Evolutionary conservation across 2,113 vertebrate genomes (phyloP).

Genomic region (Dromas ardeola): DNA sequence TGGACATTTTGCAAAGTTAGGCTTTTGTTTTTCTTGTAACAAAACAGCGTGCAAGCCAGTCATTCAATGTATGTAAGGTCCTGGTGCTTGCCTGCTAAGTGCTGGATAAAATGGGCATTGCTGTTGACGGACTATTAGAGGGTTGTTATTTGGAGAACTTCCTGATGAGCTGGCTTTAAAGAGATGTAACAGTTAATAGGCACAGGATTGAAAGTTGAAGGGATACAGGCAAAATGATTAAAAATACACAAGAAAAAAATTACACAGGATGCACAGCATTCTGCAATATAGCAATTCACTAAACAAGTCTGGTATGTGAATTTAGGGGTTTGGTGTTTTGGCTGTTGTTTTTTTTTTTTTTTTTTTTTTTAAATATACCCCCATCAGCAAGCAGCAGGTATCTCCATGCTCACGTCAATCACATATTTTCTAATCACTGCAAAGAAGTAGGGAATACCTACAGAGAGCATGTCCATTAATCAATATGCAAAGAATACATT

Average conservation of each 20-base stretch:
- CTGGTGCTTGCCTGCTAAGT: not conserved
- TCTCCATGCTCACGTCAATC: constrained; percentile 22
- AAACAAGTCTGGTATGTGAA: not conserved
- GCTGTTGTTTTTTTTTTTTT: no score
- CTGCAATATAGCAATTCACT: not conserved
- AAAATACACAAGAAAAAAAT: not conserved
- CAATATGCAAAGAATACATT: constrained; percentile 53
- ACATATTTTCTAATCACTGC: constrained; percentile 4
- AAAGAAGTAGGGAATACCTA: not conserved
- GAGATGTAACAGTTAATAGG: not conserved
- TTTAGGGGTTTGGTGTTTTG: not conserved
- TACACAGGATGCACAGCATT: not conserved
- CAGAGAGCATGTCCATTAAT: constrained; percentile 24
- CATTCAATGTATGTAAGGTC: not conserved
- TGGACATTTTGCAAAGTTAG: not conserved
- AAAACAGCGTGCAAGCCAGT: not conserved
- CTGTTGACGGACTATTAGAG: not conserved
- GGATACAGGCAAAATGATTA: not conserved
- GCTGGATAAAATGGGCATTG: not conserved
- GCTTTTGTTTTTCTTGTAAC: not conserved
- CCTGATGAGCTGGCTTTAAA: not conserved
- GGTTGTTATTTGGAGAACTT: not conserved
- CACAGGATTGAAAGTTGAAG: not conserved
- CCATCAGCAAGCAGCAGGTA: constrained; percentile 23
- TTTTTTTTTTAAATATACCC: not conserved